A percentile compares a stretch with the other conserved stretches of the same genome.
Evolutionary conservation across 1,140 invertebrate genomes (phyloP).

Genomic region (Papilio dardanus): DNA sequence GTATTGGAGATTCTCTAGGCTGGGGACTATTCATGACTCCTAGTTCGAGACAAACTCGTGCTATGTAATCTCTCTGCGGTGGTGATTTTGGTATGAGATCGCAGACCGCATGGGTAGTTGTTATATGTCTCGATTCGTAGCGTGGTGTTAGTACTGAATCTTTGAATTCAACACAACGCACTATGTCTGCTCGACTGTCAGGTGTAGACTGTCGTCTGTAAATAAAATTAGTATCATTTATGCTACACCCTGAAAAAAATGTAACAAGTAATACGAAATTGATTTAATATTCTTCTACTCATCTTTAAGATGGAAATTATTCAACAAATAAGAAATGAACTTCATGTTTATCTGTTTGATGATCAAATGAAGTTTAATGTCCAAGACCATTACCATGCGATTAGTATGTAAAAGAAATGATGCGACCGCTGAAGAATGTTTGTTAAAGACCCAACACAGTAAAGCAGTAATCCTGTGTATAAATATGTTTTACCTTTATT

Average conservation of each 20-base stretch:
- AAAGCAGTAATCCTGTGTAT: slow-evolving; percentile 15
- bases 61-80: slow-evolving; percentile 66
- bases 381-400: neutral
- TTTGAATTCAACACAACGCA: slow-evolving; percentile 78
- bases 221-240: slow-evolving; percentile 14
- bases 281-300: neutral
- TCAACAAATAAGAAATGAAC: neutral
- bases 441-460: slow-evolving; percentile 18
- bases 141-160: slow-evolving; percentile 62
- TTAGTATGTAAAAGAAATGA: neutral
- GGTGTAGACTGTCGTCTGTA: slow-evolving; percentile 66
- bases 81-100: slow-evolving; percentile 72
- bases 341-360: neutral
- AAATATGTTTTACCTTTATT: slow-evolving; percentile 30
- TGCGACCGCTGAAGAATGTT: neutral
- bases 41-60: slow-evolving; percentile 72
- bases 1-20: slow-evolving; percentile 55
- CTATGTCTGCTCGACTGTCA: slow-evolving; percentile 78
- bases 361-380: neutral
- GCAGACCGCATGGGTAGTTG: slow-evolving; percentile 68
- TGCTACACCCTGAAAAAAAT: no score
- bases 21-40: slow-evolving; percentile 64
- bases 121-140: slow-evolving; percentile 53
- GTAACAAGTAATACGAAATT: neutral
- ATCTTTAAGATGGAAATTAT: neutral